Percentiles rank a stretch among this genome's conserved stretches.
Evolutionary conservation across 2,797 vertebrate species (phyloP).

Genomic region (Perdix hodgsoniae): DNA sequence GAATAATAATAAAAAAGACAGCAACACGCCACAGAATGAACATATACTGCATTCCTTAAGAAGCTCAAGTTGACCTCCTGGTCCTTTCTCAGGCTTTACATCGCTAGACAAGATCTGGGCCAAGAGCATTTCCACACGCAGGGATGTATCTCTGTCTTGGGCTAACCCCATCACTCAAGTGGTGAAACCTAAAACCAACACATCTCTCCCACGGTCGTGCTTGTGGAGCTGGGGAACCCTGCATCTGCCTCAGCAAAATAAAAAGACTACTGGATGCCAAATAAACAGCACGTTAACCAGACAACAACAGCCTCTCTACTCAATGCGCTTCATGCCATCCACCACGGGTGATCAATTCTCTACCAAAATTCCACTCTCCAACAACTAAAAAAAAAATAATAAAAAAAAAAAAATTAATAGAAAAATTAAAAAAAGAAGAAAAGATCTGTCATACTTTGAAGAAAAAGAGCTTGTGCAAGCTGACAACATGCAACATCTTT

Average conservation of each 20-base stretch:
- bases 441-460: not conserved
- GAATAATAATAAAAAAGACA: not conserved
- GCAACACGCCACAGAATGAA: constrained; percentile 17
- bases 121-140: constrained; percentile 38
- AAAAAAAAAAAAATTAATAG: not conserved
- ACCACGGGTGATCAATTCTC: constrained; percentile 11
- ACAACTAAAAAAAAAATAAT: not conserved
- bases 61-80: constrained; percentile 43
- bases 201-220: constrained; percentile 49
- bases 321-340: not conserved
- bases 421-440: not conserved
- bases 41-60: constrained; percentile 39
- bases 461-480: not conserved
- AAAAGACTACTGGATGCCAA: constrained; percentile 50
- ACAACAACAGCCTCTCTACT: constrained; percentile 43
- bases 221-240: constrained; percentile 63
- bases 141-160: constrained; percentile 27
- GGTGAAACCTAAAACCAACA: constrained; percentile 58
- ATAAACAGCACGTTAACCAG: constrained; percentile 47
- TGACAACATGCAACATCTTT: not conserved
- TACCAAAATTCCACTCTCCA: not conserved
- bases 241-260: constrained; percentile 61
- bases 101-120: constrained; percentile 12
- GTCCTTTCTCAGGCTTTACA: constrained; percentile 64
- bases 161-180: constrained; percentile 54